Percentiles rank a stretch among this genome's conserved stretches.
Conservation (phyloP, 1,140 invertebrate genomes). For the Paraescarpia echinospica region DNA sequence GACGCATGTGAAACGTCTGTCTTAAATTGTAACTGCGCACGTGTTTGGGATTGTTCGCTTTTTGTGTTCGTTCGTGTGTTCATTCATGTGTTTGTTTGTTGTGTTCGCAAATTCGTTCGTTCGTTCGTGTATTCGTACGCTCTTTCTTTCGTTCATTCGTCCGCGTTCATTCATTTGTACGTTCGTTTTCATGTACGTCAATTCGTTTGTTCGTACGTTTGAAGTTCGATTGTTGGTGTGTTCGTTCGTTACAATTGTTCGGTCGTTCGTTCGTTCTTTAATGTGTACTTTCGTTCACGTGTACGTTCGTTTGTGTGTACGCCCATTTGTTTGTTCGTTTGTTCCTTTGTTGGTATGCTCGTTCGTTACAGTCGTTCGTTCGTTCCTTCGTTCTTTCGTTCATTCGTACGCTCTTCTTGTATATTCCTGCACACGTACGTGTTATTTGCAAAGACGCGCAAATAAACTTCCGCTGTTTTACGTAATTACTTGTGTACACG, state of each 20-base stretch:
- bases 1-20: background rate
- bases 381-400: background rate
- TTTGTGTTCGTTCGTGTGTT: background rate
- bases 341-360: background rate
- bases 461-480: background rate
- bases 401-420: background rate
- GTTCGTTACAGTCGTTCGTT: background rate
- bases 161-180: too few species aligned
- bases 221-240: background rate
- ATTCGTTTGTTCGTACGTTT: background rate
- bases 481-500: background rate
- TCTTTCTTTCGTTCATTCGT: background rate
- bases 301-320: background rate
- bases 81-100: background rate
- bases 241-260: background rate
- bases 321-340: background rate
- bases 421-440: background rate
- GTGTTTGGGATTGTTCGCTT: background rate
- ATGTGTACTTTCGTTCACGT: background rate
- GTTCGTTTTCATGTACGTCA: too few species aligned
- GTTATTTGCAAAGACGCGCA: background rate
- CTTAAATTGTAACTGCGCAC: background rate
- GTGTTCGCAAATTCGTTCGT: background rate
- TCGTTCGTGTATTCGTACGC: background rate
- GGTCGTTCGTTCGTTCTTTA: background rate